Evolutionary conservation across 2,113 vertebrate species (phyloP), one percentile per base, ranked within the genome.

Genomic region (Podocnemis expansa): DNA sequence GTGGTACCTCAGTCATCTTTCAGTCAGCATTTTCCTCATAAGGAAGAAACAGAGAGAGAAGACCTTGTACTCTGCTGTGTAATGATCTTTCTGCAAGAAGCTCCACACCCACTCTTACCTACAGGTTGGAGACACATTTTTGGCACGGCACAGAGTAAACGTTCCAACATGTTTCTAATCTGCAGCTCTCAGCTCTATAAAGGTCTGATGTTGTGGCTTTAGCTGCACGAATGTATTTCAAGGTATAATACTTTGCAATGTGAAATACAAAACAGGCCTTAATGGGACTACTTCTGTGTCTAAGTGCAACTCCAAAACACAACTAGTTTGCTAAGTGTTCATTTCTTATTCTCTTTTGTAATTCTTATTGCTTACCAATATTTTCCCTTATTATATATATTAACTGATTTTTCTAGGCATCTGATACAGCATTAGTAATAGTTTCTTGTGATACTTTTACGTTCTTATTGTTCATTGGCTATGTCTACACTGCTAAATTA

Each of bases 151-250:
- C 96, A 91, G 88, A 96, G 98, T 98, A 98, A 98, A 96, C 70
- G 98, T 99, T 98, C 98, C 98, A 99, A 98, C 98, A 98, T 96
- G 97, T 98, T 98, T 98, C 97, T 98, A 97, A 98, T 98, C 98
- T 97, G 98, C 85, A 76, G 96, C 97, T 98, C 97, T 96, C 95
- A 96, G 27, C 70, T 97, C 95, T 96, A 98, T 98, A 97, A 98
- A 97, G 94, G 97, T 97, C 98, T 98, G 98, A 98, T 98, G 98
- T 98, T 93, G 84, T 98, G 96, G 97, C 93, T 98, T 98, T 95
- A 98, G 97, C 96, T 98, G 98, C 79, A 51, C 97, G 96, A 96
- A 96, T 70, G 85, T 96, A 97, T 97, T 97, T 97, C 85, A 94
- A 89, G 93, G 91, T 91, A 80, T 9, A 78, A 89, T 93, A 96